Evolutionary conservation across 2,888 invertebrate species (phyloP).

Genomic region (Ariolimax columbianus): DNA sequence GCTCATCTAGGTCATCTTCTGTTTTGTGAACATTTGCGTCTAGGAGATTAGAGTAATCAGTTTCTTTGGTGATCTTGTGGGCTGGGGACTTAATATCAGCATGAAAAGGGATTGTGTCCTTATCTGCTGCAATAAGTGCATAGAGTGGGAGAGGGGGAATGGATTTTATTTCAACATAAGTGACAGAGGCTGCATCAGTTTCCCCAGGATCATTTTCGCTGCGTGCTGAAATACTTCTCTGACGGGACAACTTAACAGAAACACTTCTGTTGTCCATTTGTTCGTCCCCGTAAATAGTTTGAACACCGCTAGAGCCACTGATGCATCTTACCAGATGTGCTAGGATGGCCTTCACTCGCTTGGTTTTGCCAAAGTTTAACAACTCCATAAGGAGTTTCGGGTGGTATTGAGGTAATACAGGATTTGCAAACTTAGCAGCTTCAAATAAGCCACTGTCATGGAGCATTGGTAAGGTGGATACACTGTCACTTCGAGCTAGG

Average conservation of each 20-base stretch:
- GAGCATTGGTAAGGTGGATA: slow-evolving; percentile 70
- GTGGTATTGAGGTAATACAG: slow-evolving; percentile 98
- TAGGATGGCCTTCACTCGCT: slow-evolving; percentile 98
- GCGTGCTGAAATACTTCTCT: slow-evolving; percentile 61
- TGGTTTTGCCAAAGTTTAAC: slow-evolving; percentile 95
- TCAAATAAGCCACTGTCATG: slow-evolving; percentile 87
- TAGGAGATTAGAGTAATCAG: slow-evolving; percentile 94
- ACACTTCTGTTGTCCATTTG: slow-evolving; percentile 56
- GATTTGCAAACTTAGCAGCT: slow-evolving; percentile 96
- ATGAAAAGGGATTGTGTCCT: slow-evolving; percentile 71
- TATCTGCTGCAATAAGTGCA: slow-evolving; percentile 95
- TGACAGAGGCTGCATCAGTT: slow-evolving; percentile 56
- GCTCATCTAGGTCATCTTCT: slow-evolving; percentile 65
- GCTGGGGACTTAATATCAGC: slow-evolving; percentile 55
- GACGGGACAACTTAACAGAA: slow-evolving; percentile 51
- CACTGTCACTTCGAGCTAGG: slow-evolving; percentile 69
- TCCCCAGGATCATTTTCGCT: slow-evolving; percentile 57
- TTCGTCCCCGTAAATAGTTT: slow-evolving; percentile 39
- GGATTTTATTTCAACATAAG: slow-evolving; percentile 92
- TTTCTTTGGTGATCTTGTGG: slow-evolving; percentile 68
- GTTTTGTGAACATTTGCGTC: slow-evolving; percentile 57
- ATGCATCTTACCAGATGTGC: slow-evolving; percentile 93
- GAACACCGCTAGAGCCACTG: slow-evolving; percentile 66
- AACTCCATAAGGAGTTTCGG: slow-evolving; percentile 99
- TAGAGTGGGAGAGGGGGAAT: slow-evolving; percentile 98